phyloP scores from a whole-genome alignment of 2,113 vertebrate genomes.

The Elanoides forficatus region DNA sequence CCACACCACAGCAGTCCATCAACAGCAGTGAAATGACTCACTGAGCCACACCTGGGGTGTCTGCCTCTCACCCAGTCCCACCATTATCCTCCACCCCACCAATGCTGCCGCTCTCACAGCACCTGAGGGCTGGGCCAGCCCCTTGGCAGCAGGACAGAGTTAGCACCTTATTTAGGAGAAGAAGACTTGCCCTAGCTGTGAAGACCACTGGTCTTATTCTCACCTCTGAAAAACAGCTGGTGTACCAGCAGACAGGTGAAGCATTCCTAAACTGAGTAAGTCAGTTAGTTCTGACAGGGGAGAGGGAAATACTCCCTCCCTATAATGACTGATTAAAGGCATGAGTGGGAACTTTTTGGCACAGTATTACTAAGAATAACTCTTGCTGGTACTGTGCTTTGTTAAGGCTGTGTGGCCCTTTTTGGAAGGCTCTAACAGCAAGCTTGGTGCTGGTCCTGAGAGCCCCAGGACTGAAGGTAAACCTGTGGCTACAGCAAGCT shows the following conservation, averaged over 20 bases:
- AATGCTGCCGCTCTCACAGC: accelerated
- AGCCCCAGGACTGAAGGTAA: too few species aligned
- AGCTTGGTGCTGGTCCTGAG: too few species aligned
- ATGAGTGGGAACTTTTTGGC: neutral
- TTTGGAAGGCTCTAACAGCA: neutral
- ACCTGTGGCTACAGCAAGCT: too few species aligned
- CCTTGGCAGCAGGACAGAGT: accelerated
- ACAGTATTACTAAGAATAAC: neutral
- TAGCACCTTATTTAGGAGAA: neutral
- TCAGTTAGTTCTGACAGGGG: neutral
- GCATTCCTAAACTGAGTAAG: neutral
- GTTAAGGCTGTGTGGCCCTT: accelerated
- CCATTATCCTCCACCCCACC: neutral
- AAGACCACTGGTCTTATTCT: neutral
- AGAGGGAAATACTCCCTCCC: neutral
- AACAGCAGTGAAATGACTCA: accelerated
- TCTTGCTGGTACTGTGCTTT: neutral
- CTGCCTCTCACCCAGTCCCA: accelerated
- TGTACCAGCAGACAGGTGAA: neutral
- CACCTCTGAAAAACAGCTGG: neutral
- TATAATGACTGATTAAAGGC: neutral
- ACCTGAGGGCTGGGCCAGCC: neutral
- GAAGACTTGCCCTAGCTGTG: neutral
- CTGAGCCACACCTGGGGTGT: accelerated
- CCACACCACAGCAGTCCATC: neutral